phyloP scores from a whole-genome alignment of 2,797 vertebrate genomes.

The Propithecus perrieri region DNA sequence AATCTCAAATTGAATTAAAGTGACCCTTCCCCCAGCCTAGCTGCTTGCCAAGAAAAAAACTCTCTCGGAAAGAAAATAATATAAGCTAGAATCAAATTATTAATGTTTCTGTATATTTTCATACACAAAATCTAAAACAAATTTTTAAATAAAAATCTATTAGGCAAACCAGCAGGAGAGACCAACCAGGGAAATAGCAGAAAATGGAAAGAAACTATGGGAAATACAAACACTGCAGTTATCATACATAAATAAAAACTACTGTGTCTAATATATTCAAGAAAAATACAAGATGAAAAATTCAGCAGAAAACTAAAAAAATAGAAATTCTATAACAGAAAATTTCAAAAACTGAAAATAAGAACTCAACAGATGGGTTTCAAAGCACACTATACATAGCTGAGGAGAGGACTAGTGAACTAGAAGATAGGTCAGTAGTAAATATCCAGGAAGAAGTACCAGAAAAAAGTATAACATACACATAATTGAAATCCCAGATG shows the following conservation, averaged over 20 bases:
- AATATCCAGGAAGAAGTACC: background rate
- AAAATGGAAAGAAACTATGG: background rate
- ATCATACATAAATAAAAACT: background rate
- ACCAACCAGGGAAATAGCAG: background rate
- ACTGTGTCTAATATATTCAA: background rate
- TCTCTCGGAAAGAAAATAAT: background rate
- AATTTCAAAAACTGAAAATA: conserved; percentile 18
- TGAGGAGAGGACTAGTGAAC: background rate
- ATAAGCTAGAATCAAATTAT: background rate
- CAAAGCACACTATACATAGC: background rate
- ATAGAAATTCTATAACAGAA: background rate
- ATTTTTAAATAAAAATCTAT: background rate
- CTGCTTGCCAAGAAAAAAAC: background rate
- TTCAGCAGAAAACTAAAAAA: background rate
- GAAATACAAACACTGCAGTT: background rate
- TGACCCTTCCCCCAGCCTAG: background rate
- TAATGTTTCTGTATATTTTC: background rate
- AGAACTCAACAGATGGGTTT: background rate
- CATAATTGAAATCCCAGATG: background rate
- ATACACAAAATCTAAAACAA: background rate
- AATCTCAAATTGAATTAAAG: background rate
- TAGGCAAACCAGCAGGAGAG: background rate
- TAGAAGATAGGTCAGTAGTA: background rate
- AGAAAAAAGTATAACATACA: background rate
- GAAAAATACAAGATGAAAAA: background rate